phyloP scores from a whole-genome alignment of 2,797 vertebrate species.

The Simalia tracyae region DNA sequence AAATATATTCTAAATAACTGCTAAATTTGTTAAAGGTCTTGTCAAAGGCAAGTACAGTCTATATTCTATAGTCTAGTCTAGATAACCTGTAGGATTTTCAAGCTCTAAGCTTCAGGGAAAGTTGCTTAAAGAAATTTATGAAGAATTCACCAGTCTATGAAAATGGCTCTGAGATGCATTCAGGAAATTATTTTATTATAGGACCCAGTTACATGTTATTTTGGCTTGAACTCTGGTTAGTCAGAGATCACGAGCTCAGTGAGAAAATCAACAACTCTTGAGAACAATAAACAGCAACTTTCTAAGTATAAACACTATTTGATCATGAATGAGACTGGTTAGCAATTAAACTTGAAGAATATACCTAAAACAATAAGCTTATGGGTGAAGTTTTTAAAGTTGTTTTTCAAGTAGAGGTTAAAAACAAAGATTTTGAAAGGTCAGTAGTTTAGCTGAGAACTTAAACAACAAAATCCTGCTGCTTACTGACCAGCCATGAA shows the following conservation, averaged over 20 bases:
- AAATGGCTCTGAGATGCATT: not conserved
- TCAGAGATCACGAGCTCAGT: not conserved
- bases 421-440: not conserved
- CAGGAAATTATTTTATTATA: not conserved
- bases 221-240: not conserved
- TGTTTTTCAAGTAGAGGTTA: not conserved
- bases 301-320: conserved; percentile 6
- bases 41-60: not conserved
- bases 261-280: not conserved
- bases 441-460: not conserved
- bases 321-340: conserved; percentile 6
- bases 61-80: not conserved
- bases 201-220: conserved; percentile 2
- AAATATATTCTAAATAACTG: not conserved
- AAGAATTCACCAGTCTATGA: not conserved
- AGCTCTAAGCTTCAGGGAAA: not conserved
- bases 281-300: conserved; percentile 7
- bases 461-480: not conserved
- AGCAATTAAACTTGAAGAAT: conserved; percentile 7
- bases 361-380: not conserved
- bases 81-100: not conserved
- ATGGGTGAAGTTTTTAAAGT: not conserved
- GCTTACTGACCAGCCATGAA: not conserved
- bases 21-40: not conserved
- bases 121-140: not conserved